Conservation (phyloP, 2,888 invertebrate genomes). For the Megaustenia siamemsis region DNA sequence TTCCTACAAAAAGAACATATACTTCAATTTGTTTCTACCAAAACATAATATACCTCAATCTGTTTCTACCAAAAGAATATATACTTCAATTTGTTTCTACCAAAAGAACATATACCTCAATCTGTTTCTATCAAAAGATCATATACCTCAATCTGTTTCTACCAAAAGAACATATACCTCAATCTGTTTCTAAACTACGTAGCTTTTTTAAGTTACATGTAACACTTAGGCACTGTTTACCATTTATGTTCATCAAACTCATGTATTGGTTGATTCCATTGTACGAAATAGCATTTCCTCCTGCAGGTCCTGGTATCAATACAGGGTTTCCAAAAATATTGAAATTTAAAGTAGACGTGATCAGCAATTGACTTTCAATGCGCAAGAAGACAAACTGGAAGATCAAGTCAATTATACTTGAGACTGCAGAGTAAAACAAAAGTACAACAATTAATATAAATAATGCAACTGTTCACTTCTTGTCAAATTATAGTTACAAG, state of each 20-base stretch:
- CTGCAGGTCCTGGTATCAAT: constrained; percentile 56
- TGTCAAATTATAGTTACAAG: not conserved
- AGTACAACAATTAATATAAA: not conserved
- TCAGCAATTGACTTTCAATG: constrained; percentile 62
- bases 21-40: no score
- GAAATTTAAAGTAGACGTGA: constrained; percentile 65
- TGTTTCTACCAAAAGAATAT: no score
- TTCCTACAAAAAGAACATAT: no score
- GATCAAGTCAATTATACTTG: constrained; percentile 38
- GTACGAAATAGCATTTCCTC: constrained; percentile 58
- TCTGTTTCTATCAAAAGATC: no score
- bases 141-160: no score
- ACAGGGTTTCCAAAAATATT: constrained; percentile 63
- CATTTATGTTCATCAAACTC: constrained; percentile 29
- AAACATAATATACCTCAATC: no score
- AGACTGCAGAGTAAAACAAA: not conserved
- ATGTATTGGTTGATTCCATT: constrained; percentile 58
- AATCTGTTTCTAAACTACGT: no score
- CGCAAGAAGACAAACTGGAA: constrained; percentile 61
- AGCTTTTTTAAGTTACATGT: no score
- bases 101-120: no score
- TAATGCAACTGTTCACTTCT: not conserved
- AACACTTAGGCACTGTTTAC: no score
- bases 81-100: no score
- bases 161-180: no score